Evolutionary conservation across 2,797 vertebrate species (phyloP), one percentile per base, ranked within the genome.

Genomic region (Lagocephalus sceleratus): DNA sequence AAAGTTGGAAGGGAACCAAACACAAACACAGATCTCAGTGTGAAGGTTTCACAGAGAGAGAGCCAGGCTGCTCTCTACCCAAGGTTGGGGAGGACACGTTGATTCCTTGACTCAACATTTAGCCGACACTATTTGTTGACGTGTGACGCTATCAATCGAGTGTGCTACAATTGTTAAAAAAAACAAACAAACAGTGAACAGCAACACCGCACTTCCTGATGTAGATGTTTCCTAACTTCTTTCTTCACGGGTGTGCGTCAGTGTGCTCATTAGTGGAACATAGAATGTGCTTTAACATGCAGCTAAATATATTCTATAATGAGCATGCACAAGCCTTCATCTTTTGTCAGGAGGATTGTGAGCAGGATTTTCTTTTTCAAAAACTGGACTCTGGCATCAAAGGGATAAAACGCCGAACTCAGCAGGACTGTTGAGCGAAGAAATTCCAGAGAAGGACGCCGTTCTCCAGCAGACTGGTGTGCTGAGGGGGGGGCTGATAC

Each of bases 41-140:
- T 11, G 41, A 54, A 78, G 73, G 47, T 73, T 71, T 60, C 19
- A 69, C 47, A 5, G 58, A 53, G 82, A 75, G 38, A 66, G 23
- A 73, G 64, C 66, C 68, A 53, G 60, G 56, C 61, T 41, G 20
- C 74, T 78, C 23, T 25, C 23, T 7, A 25, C 23, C 23, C 80
- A 77, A 73, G 75, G 76, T 77, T 78, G 73, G 54, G 35, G 52
- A 69, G 66, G 71, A 78, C 75, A 60, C 23, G 21, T 21, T 11
- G 2, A 8, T 29, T 29, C 26, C 9, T 8, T 5, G 6, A 8
- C 44, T 70, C 68, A 79, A 54, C 75, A 54, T 52, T 39, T 22
- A 1, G 39, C 52, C 67, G 5, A 5, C 6, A 29, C 6, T 29
- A 29, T n/a, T n/a, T n/a, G n/a, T n/a, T n/a, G n/a, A n/a, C n/a